These are phyloP conservation scores for Oxyruncus cristatus DNA, from an alignment of 2,113 vertebrate genomes.

Conservation along the genomic window DNA sequence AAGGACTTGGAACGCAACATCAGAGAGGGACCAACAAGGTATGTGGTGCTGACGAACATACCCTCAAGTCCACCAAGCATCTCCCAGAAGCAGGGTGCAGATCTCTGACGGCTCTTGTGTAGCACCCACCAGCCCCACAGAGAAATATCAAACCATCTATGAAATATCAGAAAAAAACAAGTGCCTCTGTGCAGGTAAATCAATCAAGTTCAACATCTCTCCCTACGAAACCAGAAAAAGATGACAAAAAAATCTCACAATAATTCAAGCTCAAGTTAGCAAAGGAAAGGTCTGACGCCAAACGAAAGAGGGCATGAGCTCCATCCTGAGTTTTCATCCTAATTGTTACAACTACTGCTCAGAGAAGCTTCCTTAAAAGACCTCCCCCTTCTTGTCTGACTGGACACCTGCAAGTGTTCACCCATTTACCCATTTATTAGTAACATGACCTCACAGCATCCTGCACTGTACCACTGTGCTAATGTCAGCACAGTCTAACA, in stretches of 20 bases:
- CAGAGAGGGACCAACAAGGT: fast-evolving
- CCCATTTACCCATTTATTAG: neutral
- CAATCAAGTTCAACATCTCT: neutral
- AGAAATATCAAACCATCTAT: neutral
- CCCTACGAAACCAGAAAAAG: neutral
- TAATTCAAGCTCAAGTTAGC: neutral
- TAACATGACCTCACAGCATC: neutral
- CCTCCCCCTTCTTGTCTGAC: neutral
- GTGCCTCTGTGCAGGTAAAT: neutral
- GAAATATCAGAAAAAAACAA: neutral
- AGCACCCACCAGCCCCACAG: neutral
- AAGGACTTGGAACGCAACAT: fast-evolving
- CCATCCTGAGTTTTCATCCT: neutral
- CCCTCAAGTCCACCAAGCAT: neutral
- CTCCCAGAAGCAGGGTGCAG: fast-evolving
- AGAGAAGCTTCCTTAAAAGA: neutral
- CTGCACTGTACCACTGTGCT: neutral
- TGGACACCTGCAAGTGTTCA: neutral
- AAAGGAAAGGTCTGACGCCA: neutral
- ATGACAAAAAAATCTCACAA: neutral
- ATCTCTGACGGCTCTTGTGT: neutral
- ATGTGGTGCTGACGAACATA: neutral
- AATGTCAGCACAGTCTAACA: neutral
- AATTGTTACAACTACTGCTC: neutral
- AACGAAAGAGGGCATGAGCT: neutral